Conservation (phyloP, 2,797 vertebrate genomes). For the Cryptoprocta ferox region DNA sequence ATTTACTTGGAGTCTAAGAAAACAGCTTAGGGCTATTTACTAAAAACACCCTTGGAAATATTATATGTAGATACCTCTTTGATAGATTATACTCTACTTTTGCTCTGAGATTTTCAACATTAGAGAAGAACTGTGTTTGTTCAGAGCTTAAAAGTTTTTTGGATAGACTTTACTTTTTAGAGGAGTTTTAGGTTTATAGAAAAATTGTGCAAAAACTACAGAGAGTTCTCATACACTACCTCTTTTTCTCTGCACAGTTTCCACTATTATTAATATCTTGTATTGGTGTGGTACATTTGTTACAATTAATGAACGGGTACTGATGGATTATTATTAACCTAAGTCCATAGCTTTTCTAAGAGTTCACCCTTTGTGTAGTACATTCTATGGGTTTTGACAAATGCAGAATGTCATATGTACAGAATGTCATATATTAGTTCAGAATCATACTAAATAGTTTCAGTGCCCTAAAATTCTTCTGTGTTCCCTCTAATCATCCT, state of each 20-base stretch:
- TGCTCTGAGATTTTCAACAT: constrained; percentile 55
- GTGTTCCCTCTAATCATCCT: background rate
- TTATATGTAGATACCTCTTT: constrained; percentile 64
- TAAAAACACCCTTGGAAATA: constrained; percentile 61
- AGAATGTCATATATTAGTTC: background rate
- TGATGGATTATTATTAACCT: background rate
- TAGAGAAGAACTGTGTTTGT: constrained; percentile 7
- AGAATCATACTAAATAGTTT: background rate
- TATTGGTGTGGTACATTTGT: background rate
- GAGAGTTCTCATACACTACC: background rate
- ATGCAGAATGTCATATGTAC: background rate
- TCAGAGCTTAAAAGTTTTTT: background rate
- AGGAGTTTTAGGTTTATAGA: background rate
- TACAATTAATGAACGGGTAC: background rate
- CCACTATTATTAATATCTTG: background rate
- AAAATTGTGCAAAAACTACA: constrained; percentile 10
- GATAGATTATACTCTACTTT: constrained; percentile 65
- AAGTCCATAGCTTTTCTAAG: background rate
- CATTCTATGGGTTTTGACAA: background rate
- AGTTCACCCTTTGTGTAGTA: background rate
- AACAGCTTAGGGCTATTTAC: constrained; percentile 71
- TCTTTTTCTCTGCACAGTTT: background rate
- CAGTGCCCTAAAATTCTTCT: background rate
- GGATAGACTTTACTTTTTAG: background rate
- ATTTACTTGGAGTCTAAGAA: constrained; percentile 66